These are phyloP conservation scores for Blera fallax DNA, from an alignment of 2,888 invertebrate species.

Conservation along the genomic window DNA sequence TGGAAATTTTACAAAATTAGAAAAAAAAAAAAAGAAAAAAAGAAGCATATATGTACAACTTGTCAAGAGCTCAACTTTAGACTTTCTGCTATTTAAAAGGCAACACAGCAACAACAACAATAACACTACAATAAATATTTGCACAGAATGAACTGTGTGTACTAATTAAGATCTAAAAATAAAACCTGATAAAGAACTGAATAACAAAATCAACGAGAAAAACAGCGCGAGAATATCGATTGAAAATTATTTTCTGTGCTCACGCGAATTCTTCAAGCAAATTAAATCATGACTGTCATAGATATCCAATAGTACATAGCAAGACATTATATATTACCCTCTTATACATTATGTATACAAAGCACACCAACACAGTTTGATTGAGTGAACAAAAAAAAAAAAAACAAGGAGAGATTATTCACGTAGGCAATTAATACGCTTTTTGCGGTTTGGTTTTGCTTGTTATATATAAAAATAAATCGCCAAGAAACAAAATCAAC, in stretches of 20 bases:
- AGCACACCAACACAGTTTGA: slow-evolving; percentile 7
- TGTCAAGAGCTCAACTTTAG: slow-evolving; percentile 39
- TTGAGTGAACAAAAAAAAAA: slow-evolving; percentile 57
- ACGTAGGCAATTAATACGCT: slow-evolving; percentile 70
- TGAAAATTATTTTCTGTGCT: slow-evolving; percentile 58
- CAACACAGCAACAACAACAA: slow-evolving; percentile 16
- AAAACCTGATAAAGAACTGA: slow-evolving; percentile 66
- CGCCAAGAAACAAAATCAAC: slow-evolving; percentile 49
- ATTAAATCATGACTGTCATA: slow-evolving; percentile 71
- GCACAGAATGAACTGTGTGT: slow-evolving; percentile 57
- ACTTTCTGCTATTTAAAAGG: slow-evolving; percentile 18
- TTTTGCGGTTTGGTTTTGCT: slow-evolving; percentile 63
- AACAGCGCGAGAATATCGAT: slow-evolving; percentile 61
- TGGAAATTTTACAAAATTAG: slow-evolving; percentile 2
- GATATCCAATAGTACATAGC: slow-evolving; percentile 54
- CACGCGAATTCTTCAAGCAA: slow-evolving; percentile 61
- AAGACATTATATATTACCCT: background rate
- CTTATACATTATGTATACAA: background rate
- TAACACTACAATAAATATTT: slow-evolving; percentile 39
- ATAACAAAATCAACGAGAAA: slow-evolving; percentile 47
- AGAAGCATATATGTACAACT: background rate
- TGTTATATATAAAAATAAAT: slow-evolving; percentile 65
- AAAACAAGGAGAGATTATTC: slow-evolving; percentile 64
- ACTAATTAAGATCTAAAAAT: slow-evolving; percentile 71
- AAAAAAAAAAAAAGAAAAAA: background rate